Conservation (phyloP, 2,888 invertebrate genomes). For the Drosophila phalerata region DNA sequence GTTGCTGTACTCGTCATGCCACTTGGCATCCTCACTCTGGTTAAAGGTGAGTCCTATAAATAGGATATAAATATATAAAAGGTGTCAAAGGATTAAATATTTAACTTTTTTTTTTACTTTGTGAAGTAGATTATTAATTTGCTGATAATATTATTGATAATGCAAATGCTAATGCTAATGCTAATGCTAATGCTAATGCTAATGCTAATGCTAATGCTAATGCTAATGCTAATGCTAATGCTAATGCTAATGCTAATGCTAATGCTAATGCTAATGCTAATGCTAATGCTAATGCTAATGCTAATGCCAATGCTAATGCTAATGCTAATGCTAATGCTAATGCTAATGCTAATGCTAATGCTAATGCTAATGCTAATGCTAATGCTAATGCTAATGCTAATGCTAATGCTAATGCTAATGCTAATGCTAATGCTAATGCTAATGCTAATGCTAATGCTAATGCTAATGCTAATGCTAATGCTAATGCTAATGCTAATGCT, state of each 20-base stretch:
- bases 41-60: slow-evolving; percentile 89
- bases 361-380: slow-evolving; percentile 5
- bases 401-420: neutral
- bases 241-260: slow-evolving; percentile 6
- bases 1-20: slow-evolving; percentile 99
- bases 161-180: neutral
- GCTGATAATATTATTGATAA: neutral
- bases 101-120: neutral
- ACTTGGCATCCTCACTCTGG: slow-evolving; percentile 93
- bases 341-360: slow-evolving; percentile 3
- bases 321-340: neutral
- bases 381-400: neutral
- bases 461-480: slow-evolving; percentile 1
- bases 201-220: neutral
- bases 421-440: slow-evolving; percentile 6
- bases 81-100: neutral
- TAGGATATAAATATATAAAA: too few relatives aligned
- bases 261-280: slow-evolving; percentile 2
- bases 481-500: neutral
- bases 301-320: neutral
- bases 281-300: slow-evolving; percentile 1
- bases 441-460: slow-evolving; percentile 2
- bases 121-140: neutral
- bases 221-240: neutral
- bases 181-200: slow-evolving; percentile 5